Percentiles rank a stretch among this genome's conserved stretches.
Evolutionary conservation across 2,113 vertebrate species (phyloP).

Genomic region (Etia nguti): DNA sequence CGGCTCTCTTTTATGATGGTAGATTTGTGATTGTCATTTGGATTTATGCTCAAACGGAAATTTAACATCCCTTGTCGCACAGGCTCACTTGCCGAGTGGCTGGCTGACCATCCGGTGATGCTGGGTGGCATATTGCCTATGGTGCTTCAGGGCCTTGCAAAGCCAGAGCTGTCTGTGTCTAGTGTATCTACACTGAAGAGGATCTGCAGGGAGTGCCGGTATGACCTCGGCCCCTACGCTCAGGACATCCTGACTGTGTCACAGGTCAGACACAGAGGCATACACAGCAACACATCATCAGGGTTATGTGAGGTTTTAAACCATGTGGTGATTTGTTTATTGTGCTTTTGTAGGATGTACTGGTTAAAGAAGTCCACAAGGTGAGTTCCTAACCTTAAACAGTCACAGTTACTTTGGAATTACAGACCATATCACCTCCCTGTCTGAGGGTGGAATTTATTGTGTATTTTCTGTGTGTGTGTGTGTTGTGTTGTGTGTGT

Average conservation of each 20-base stretch:
- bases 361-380: slow-evolving; percentile 95
- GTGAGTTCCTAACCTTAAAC: slow-evolving; percentile 62
- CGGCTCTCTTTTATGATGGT: neutral
- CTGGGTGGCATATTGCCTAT: slow-evolving; percentile 87
- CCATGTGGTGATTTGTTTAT: neutral
- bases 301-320: neutral
- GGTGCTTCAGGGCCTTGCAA: slow-evolving; percentile 87
- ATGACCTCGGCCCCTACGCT: slow-evolving; percentile 83
- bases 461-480: neutral
- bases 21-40: neutral
- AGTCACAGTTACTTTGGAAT: neutral
- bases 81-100: slow-evolving; percentile 95
- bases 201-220: slow-evolving; percentile 94
- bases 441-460: neutral
- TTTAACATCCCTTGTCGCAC: neutral
- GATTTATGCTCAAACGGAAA: neutral
- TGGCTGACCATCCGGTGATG: slow-evolving; percentile 95
- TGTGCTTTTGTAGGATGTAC: slow-evolving; percentile 76
- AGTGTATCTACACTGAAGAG: slow-evolving; percentile 95
- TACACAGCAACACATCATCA: neutral
- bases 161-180: slow-evolving; percentile 90
- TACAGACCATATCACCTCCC: neutral
- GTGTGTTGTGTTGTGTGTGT: neutral
- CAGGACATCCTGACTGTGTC: slow-evolving; percentile 89
- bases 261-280: slow-evolving; percentile 75